A percentile compares a stretch with the other conserved stretches of the same genome.
Conservation (phyloP, 1,140 invertebrate species). For the Calephelis virginiensis region DNA sequence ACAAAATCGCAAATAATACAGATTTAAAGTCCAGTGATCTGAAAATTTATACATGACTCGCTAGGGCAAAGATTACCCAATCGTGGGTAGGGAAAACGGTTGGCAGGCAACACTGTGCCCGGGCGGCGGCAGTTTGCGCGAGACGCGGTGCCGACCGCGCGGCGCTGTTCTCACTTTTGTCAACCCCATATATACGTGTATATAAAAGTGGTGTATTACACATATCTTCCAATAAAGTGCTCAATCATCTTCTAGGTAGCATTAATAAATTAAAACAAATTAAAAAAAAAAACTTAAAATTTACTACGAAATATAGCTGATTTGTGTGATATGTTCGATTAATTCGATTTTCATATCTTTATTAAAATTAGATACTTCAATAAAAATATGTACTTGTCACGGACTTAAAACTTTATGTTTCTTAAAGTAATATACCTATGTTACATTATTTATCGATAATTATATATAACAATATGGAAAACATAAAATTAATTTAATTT, state of each 20-base stretch:
- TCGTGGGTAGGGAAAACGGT: neutral
- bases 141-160: constrained; percentile 57
- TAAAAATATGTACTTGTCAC: too few species aligned
- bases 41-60: constrained; percentile 3
- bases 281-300: neutral
- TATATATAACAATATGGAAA: too few species aligned
- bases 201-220: constrained; percentile 24
- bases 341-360: too few species aligned
- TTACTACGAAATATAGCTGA: neutral
- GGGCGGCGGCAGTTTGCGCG: constrained; percentile 71
- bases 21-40: neutral
- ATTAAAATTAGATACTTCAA: too few species aligned
- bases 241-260: constrained; percentile 34
- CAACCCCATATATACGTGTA: constrained; percentile 21
- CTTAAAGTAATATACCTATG: too few species aligned
- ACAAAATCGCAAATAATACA: neutral
- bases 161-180: constrained; percentile 28
- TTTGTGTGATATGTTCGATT: neutral
- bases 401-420: too few species aligned
- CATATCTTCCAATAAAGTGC: constrained; percentile 32
- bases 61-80: neutral
- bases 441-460: too few species aligned
- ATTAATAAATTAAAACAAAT: neutral
- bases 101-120: constrained; percentile 49
- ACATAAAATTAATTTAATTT: too few species aligned